phyloP scores from a whole-genome alignment of 2,888 invertebrate species.

The Vanessa cardui region DNA sequence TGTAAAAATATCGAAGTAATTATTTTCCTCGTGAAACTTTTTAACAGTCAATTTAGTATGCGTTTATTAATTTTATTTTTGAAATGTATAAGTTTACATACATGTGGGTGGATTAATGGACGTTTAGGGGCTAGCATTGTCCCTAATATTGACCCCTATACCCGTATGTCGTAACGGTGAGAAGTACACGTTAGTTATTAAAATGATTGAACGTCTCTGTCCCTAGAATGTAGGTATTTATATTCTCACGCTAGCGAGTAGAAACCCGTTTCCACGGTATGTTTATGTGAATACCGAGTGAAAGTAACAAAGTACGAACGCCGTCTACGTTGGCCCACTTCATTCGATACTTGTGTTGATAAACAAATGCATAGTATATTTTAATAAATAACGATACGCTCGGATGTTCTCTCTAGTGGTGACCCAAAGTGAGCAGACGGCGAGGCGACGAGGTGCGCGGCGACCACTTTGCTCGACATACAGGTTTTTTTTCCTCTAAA shows the following conservation, averaged over 20 bases:
- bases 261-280: conserved; percentile 45
- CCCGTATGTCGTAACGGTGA: conserved; percentile 8
- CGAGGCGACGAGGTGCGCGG: conserved; percentile 67
- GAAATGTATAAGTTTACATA: background rate
- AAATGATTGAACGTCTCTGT: conserved; percentile 25
- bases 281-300: conserved; percentile 56
- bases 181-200: conserved; percentile 18
- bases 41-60: conserved; percentile 1
- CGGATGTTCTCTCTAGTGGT: conserved; percentile 57
- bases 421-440: conserved; percentile 75
- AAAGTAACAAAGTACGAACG: conserved; percentile 53
- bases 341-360: conserved; percentile 44
- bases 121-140: conserved; percentile 6
- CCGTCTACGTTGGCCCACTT: conserved; percentile 41
- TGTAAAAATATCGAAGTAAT: conserved; percentile 13
- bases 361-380: conserved; percentile 47
- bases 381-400: conserved; percentile 54
- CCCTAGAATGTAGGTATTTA: conserved; percentile 29
- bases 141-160: conserved; percentile 10
- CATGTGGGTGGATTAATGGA: conserved; percentile 3
- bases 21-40: background rate
- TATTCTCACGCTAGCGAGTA: conserved; percentile 39
- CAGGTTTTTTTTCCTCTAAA: conserved; percentile 64
- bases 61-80: background rate
- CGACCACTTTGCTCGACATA: conserved; percentile 66